These are phyloP conservation scores for Dolichomitus sp. DNA, from an alignment of 2,888 invertebrate species.

Conservation along the genomic window DNA sequence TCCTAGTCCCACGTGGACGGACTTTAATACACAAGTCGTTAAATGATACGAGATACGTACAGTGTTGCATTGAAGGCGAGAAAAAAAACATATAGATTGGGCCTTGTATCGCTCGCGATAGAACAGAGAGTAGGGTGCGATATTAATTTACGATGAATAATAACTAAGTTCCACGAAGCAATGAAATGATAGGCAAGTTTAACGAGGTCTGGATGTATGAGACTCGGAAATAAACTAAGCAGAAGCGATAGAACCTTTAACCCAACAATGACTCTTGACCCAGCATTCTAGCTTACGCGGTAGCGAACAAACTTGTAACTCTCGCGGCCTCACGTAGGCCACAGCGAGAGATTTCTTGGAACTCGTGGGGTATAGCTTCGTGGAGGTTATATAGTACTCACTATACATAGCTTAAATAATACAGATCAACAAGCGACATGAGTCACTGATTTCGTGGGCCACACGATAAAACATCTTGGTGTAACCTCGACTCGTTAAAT, in stretches of 20 bases:
- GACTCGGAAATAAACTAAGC: slow-evolving; percentile 60
- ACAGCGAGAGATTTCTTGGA: slow-evolving; percentile 56
- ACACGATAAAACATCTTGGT: slow-evolving; percentile 38
- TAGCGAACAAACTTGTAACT: slow-evolving; percentile 50
- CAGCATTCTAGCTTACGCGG: slow-evolving; percentile 28
- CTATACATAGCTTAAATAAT: slow-evolving; percentile 49
- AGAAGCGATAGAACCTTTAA: slow-evolving; percentile 55
- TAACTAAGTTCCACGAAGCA: slow-evolving; percentile 2
- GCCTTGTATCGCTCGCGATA: background rate
- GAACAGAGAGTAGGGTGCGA: background rate
- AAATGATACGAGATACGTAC: background rate
- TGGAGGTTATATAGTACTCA: slow-evolving; percentile 26
- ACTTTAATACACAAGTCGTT: background rate
- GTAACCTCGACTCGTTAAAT: slow-evolving; percentile 48
- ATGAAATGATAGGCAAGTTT: slow-evolving; percentile 38
- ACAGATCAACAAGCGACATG: slow-evolving; percentile 48
- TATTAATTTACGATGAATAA: slow-evolving; percentile 23
- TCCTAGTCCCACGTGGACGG: background rate
- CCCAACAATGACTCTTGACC: slow-evolving; percentile 65
- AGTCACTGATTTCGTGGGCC: slow-evolving; percentile 60
- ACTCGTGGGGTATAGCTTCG: slow-evolving; percentile 41
- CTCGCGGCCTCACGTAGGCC: slow-evolving; percentile 65
- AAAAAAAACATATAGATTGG: background rate
- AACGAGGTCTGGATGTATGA: slow-evolving; percentile 33
- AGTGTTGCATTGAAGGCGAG: background rate